These are phyloP conservation scores for Catharus minimus DNA, from an alignment of 2,113 vertebrate genomes.

Conservation along the genomic window DNA sequence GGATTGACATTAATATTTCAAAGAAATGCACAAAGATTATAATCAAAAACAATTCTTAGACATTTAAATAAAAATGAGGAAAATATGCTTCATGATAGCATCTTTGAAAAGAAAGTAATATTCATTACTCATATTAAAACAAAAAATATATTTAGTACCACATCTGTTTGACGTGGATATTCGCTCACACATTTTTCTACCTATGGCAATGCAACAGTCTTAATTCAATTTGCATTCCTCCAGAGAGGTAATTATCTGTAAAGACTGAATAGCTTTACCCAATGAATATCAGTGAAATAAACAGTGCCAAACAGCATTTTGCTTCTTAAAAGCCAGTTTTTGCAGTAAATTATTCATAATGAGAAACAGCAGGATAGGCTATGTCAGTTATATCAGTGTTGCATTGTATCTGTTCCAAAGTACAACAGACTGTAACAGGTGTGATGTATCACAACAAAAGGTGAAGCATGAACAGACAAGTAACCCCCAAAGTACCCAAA, in stretches of 20 bases:
- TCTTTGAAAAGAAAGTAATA: not conserved
- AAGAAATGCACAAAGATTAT: not conserved
- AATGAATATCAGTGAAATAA: not conserved
- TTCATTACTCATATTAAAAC: not conserved
- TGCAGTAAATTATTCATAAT: not conserved
- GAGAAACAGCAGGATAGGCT: not conserved
- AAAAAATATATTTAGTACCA: not conserved
- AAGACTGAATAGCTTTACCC: not conserved
- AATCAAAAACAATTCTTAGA: not conserved
- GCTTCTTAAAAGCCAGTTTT: not conserved
- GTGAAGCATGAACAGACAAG: not conserved
- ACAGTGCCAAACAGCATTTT: not conserved
- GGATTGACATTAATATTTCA: not conserved
- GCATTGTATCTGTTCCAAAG: not conserved
- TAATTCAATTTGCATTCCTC: not conserved
- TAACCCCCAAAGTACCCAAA: not conserved
- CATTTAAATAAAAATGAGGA: not conserved
- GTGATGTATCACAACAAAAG: not conserved
- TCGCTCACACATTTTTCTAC: not conserved
- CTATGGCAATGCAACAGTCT: not conserved
- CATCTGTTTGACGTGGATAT: not conserved
- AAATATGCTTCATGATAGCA: not conserved
- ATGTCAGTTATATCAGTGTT: not conserved
- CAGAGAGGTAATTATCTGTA: not conserved
- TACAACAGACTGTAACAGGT: not conserved